A percentile compares a stretch with the other conserved stretches of the same genome.
These are phyloP conservation scores for Pheosia tremula DNA, from an alignment of 2,888 invertebrate genomes.

Conservation along the genomic window DNA sequence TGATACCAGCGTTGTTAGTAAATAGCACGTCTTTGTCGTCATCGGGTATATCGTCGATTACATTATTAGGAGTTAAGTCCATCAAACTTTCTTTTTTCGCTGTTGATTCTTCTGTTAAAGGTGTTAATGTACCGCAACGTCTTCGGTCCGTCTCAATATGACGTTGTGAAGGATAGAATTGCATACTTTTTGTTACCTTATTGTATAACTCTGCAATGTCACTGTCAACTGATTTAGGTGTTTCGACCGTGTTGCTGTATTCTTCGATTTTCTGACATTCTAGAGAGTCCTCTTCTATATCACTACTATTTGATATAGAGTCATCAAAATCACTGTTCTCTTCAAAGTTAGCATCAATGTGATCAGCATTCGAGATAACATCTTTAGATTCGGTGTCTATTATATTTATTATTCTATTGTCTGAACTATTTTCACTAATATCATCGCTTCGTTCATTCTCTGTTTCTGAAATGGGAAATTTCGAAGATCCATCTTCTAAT, in stretches of 20 bases:
- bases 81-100: slow-evolving; percentile 55
- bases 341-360: slow-evolving; percentile 39
- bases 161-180: slow-evolving; percentile 28
- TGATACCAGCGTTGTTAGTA: slow-evolving; percentile 51
- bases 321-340: slow-evolving; percentile 47
- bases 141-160: background rate
- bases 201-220: slow-evolving; percentile 67
- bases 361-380: slow-evolving; percentile 35
- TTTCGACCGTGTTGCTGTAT: slow-evolving; percentile 49
- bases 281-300: slow-evolving; percentile 69
- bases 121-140: slow-evolving; percentile 46
- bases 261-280: slow-evolving; percentile 39
- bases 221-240: slow-evolving; percentile 58
- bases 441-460: slow-evolving; percentile 44
- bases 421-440: slow-evolving; percentile 40
- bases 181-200: slow-evolving; percentile 56
- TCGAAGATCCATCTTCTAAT: slow-evolving; percentile 58
- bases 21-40: slow-evolving; percentile 51
- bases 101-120: slow-evolving; percentile 72
- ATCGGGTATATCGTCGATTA: slow-evolving; percentile 21
- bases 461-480: slow-evolving; percentile 46
- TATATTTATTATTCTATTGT: slow-evolving; percentile 41
- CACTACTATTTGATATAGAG: slow-evolving; percentile 48
- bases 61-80: slow-evolving; percentile 49
- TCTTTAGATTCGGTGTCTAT: slow-evolving; percentile 49